Base-by-base conservation (phyloP, 2,888 invertebrate species). In the Brassicogethes aeneus region DNA sequence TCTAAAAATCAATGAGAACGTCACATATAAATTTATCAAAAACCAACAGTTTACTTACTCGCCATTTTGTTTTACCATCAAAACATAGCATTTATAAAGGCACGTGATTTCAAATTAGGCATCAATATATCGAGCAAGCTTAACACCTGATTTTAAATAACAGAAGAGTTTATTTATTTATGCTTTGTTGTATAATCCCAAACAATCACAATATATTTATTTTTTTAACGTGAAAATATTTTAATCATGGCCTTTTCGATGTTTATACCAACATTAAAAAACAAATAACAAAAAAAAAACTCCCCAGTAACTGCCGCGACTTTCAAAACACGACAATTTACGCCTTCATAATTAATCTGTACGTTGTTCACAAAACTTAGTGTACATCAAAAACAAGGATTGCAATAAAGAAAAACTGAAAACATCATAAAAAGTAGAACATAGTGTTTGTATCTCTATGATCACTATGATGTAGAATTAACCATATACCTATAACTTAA, bases 31-130 rank as follows among this genome's bases (percentile, higher is more conserved):
- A 30, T 37, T 37, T 40, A 30, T 41, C 16, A 34, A 38, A 39
- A 51, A 37, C 10, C 39, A 42, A 41, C 37, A 46, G 45, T 54
- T 51, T 47, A 66, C 64, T 66, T 65, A 67, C 67, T 66, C 64
- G 67, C 68, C 68, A 68, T 68, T 64, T 68, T 68, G 66, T 59
- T 52, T 52, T 53, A 55, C 57, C 56, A 62, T 61, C 64, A 64
- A 65, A 66, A 66, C 64, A 64, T 62, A 60, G 60, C 64, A 61
- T 61, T 62, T 56, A 59, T 53, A 48, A 56, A 57, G 59, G 61
- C 65, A 66, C 66, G 65, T 65, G 62, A 66, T 59, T 49, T 51
- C 36, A 49, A 51, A 51, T 40, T 44, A 38, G 36, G 42, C 34
- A 38, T 36, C 36, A 41, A 45, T 29, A 39, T 41, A 42, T 40